These are phyloP conservation scores for Chymomyza amoena DNA, from an alignment of 2,888 invertebrate species.

Conservation along the genomic window DNA sequence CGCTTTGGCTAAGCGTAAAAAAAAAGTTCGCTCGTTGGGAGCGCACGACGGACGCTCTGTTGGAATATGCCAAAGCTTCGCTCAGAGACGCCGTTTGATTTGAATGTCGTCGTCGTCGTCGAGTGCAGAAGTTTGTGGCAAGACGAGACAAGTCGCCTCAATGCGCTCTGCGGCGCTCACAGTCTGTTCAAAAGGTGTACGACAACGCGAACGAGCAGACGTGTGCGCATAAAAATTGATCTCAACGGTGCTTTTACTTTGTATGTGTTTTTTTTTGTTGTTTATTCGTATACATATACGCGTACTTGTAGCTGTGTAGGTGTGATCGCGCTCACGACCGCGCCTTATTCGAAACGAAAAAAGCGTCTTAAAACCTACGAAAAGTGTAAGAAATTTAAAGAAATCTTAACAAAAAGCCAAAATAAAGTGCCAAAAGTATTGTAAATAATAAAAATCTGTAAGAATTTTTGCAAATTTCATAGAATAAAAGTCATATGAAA, in stretches of 20 bases:
- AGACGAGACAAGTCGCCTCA: slow-evolving; percentile 46
- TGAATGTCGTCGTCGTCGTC: not conserved
- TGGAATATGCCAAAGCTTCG: slow-evolving; percentile 9
- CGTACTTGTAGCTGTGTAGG: slow-evolving; percentile 34
- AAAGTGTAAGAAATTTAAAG: slow-evolving; percentile 19
- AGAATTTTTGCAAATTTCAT: slow-evolving; percentile 10
- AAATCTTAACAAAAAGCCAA: slow-evolving; percentile 8
- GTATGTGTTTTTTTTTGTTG: slow-evolving; percentile 22
- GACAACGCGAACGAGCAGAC: slow-evolving; percentile 58
- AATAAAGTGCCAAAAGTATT: slow-evolving; percentile 37
- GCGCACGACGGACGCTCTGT: not conserved
- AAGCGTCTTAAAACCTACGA: slow-evolving; percentile 37
- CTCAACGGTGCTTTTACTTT: slow-evolving; percentile 66
- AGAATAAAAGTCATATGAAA: slow-evolving; percentile 9
- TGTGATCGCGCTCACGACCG: slow-evolving; percentile 56
- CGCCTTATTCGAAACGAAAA: slow-evolving; percentile 60
- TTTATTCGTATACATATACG: slow-evolving; percentile 31
- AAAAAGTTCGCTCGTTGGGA: not conserved
- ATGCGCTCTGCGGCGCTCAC: slow-evolving; percentile 32
- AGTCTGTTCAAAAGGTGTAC: slow-evolving; percentile 56
- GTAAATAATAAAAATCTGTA: slow-evolving; percentile 9
- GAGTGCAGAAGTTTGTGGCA: slow-evolving; percentile 13
- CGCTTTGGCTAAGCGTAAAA: not conserved
- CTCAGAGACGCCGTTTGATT: not conserved
- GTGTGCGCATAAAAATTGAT: slow-evolving; percentile 60